Conservation (phyloP, 1,140 invertebrate genomes). For the Zelostemma sp. region DNA sequence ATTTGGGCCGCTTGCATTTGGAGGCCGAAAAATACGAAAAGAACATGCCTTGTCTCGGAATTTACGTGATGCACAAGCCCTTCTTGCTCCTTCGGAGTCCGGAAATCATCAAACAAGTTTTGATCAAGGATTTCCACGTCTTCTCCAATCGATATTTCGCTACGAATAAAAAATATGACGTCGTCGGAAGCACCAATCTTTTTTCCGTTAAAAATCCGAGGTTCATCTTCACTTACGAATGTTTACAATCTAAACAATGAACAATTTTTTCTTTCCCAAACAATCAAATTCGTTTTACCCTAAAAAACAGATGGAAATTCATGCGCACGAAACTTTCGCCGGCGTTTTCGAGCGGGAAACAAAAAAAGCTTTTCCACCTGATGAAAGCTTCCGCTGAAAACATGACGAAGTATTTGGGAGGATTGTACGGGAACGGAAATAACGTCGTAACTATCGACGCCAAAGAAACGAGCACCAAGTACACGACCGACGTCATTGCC, state of each 20-base stretch:
- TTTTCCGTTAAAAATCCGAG: slow-evolving; percentile 52
- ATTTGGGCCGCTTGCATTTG: slow-evolving; percentile 55
- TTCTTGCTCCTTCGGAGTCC: slow-evolving; percentile 45
- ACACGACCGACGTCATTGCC: slow-evolving; percentile 70
- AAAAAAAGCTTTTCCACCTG: slow-evolving; percentile 67
- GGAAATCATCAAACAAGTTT: slow-evolving; percentile 54
- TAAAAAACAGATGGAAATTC: slow-evolving; percentile 50
- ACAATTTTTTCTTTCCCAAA: too few species aligned
- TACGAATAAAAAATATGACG: slow-evolving; percentile 33
- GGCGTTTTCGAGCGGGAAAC: slow-evolving; percentile 67
- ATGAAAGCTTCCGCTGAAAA: slow-evolving; percentile 55
- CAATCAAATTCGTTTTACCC: not conserved
- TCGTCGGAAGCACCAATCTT: slow-evolving; percentile 41
- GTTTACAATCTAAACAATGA: not conserved
- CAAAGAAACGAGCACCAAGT: slow-evolving; percentile 61
- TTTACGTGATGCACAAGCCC: slow-evolving; percentile 56
- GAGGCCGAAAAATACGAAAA: slow-evolving; percentile 10
- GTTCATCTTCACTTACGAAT: not conserved
- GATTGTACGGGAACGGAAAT: slow-evolving; percentile 6
- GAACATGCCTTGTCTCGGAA: slow-evolving; percentile 33
- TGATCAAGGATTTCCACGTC: slow-evolving; percentile 69
- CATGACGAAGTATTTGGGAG: slow-evolving; percentile 40
- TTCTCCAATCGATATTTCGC: slow-evolving; percentile 65
- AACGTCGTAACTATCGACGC: slow-evolving; percentile 20
- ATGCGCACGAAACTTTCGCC: slow-evolving; percentile 68